Evolutionary conservation across 2,113 vertebrate species (phyloP), one percentile per base, ranked within the genome.

Genomic region (Paradoxurus hermaphroditus): DNA sequence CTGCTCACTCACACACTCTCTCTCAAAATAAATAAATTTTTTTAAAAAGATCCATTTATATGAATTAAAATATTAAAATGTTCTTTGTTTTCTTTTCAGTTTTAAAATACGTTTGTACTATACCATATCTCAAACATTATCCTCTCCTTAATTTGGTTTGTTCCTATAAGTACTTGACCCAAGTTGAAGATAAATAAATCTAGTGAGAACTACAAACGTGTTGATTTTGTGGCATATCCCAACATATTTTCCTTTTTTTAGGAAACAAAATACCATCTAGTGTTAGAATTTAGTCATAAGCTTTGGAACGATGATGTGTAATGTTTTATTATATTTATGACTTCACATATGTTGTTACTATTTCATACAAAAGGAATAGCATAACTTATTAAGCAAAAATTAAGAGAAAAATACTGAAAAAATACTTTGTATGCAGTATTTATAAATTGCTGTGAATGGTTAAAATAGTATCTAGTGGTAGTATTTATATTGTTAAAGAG

Each of bases 211-310:
- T 7, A 10, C 34, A 63, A 85, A 86, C 2, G 3, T 70, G 75
- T 46, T 94, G 68, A 79, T 59, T 93, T 93, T 36, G 75, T 86
- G 36, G 34, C 31, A 36, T 56, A 94, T 68, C n/a, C 39, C 46
- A 96, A 78, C 1, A 10, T 86, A 36, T 62, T 91, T 96, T 92
- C 27, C 9, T 91, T 87, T 63, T 49, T 46, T 49, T 41, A 94
- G 91, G 59, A 87, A 81, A 41, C 34, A 87, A 72, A 97, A 81
- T 91, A 95, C 34, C 86, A 18, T 86, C 63, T 93, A 59, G 25
- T 78, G 29, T 49, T 96, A 86, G 34, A 89, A 93, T 96, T 96
- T 93, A 93, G 65, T 91, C 62, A 81, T 79, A 65, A 73, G 91
- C 25, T 51, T 94, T 92, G 65, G n/a, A 96, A 87, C n/a, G 29